phyloP scores from a whole-genome alignment of 2,888 invertebrate species.

The Drosophila mimica region DNA sequence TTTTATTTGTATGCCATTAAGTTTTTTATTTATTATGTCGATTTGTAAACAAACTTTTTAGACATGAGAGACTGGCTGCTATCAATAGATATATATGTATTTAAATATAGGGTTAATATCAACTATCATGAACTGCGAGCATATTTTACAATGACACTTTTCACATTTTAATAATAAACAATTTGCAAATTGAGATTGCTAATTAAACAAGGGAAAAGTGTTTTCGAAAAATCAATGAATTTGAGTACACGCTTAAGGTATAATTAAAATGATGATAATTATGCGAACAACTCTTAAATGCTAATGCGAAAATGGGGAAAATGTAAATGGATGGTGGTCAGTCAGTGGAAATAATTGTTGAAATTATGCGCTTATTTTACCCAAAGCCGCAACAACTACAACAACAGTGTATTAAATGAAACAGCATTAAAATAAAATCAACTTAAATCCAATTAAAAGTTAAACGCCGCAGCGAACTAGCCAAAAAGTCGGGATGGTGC shows the following conservation, averaged over 20 bases:
- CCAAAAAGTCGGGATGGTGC: conserved; percentile 54
- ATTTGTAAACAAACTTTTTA: not conserved
- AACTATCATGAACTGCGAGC: not conserved
- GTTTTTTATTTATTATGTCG: not conserved
- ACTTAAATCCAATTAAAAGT: conserved; percentile 75
- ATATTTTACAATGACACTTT: not conserved
- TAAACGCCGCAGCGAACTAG: conserved; percentile 48
- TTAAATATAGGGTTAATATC: not conserved
- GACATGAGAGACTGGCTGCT: not conserved
- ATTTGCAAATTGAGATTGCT: not conserved
- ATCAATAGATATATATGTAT: not conserved
- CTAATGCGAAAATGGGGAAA: conserved; percentile 47
- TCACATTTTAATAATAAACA: not conserved
- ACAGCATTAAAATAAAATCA: conserved; percentile 46
- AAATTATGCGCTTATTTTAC: conserved; percentile 59
- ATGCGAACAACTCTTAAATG: conserved; percentile 38
- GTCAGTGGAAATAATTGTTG: conserved; percentile 55
- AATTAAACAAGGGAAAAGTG: conserved; percentile 5
- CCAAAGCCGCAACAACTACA: conserved; percentile 14
- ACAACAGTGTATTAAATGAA: conserved; percentile 1
- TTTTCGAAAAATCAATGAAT: not conserved
- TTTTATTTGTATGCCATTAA: not conserved
- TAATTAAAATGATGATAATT: conserved; percentile 35
- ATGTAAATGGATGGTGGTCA: conserved; percentile 64
- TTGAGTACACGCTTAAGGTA: conserved; percentile 4